Evolutionary conservation across 2,888 invertebrate species (phyloP), one percentile per base, ranked within the genome.

Genomic region (Oscheius myriophilus): DNA sequence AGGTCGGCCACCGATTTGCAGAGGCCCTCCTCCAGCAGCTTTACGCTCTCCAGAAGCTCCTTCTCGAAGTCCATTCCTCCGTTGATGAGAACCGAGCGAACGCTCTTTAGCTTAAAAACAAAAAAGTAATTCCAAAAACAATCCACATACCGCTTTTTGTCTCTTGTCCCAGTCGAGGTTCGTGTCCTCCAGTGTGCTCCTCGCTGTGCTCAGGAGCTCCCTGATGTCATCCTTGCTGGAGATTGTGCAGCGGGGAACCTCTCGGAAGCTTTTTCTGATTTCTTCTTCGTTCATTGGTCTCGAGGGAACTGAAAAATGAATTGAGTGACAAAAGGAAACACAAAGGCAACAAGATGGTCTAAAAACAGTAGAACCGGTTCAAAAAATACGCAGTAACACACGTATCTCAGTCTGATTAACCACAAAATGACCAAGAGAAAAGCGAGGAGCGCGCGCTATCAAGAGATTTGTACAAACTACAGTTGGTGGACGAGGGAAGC

Each of bases 81-180:
- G 25, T 69, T 67, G 4, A 55, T 26, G 12, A 65, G 18, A 3
- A 72, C 53, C 2, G 52, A 52, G 1, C 74, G 72, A 23, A 74
- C 18, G 14, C 54, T 41, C 49, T 72, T 72, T n/a, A 74, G 42
- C 73, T 73, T 21, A 39, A 61, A n/a, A n/a, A n/a, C n/a, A 12
- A 21, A 59, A 7, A 3, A 9, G 33, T 9, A 9, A 33, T 33
- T 6, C 33, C 18, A 42, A 49, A 42, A 2, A 11, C 1, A 26
- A 14, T 18, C 16, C n/a, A n/a, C 26, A 39, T 25, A 95, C 93
- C 76, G 93, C 92, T 69, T 96, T 95, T n/a, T 93, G 91, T 69
- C 96, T 89, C 87, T 93, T 94, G 88, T 94, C 95, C 96, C 97
- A 97, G 86, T 95, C 94, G 82, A 92, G 92, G 81, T 90, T 91